Evolutionary conservation across 2,888 invertebrate genomes (phyloP).

Genomic region (Agrotis segetum): DNA sequence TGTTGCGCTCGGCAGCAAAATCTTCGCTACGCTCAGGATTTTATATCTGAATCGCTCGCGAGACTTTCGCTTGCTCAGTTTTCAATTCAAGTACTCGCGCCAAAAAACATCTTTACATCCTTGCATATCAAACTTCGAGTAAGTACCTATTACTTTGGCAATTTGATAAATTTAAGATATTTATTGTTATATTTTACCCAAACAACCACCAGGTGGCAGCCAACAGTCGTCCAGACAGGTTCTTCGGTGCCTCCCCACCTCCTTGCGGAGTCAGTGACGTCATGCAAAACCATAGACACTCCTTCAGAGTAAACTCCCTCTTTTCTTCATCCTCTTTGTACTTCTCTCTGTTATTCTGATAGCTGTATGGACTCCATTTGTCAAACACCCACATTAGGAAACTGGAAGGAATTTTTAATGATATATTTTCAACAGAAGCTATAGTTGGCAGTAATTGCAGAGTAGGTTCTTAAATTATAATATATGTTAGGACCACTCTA

Average conservation of each 20-base stretch:
- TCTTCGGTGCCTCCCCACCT: slow-evolving; percentile 98
- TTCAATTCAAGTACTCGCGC: no score
- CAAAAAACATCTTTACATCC: no score
- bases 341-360: slow-evolving; percentile 97
- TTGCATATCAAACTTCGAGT: no score
- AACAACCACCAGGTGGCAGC: slow-evolving; percentile 99
- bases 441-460: no score
- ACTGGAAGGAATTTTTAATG: slow-evolving; percentile 84
- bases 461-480: no score
- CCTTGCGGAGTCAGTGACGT: slow-evolving; percentile 99
- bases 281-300: slow-evolving; percentile 99
- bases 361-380: slow-evolving; percentile 99
- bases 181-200: slow-evolving; percentile 90
- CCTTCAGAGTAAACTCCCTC: slow-evolving; percentile 98
- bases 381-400: slow-evolving; percentile 99
- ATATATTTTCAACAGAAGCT: neutral
- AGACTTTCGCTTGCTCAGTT: no score
- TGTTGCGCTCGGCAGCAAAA: no score
- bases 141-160: no score
- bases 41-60: no score
- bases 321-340: slow-evolving; percentile 98
- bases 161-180: no score
- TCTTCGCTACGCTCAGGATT: no score
- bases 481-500: no score
- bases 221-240: slow-evolving; percentile 97